Conservation (phyloP, 92 coral and sea anemone species). For the Siderastrea siderea region DNA sequence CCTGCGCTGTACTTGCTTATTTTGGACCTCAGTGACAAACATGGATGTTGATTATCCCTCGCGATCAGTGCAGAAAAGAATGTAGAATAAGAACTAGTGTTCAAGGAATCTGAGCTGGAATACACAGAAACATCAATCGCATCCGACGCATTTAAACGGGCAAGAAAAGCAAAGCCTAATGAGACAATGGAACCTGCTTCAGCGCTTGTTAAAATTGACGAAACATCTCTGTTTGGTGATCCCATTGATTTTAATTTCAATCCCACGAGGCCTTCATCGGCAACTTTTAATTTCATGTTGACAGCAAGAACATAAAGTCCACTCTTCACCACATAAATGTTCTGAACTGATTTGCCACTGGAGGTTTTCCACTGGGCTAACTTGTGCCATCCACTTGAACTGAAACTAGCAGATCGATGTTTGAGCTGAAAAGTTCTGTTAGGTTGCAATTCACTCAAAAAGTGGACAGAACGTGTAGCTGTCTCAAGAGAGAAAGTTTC, state of each 20-base stretch:
- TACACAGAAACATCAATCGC: slow-evolving; percentile 34
- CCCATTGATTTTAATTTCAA: slow-evolving; percentile 31
- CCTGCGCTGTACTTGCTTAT: slow-evolving; percentile 24
- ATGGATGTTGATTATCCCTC: not conserved
- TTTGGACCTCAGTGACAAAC: slow-evolving; percentile 30
- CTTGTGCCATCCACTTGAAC: slow-evolving; percentile 38
- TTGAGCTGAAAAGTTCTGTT: slow-evolving; percentile 36
- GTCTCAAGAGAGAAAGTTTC: not conserved
- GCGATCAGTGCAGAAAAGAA: slow-evolving; percentile 61
- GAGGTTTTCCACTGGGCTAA: slow-evolving; percentile 37
- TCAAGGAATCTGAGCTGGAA: slow-evolving; percentile 11
- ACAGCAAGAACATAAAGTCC: slow-evolving; percentile 67
- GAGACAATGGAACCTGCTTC: slow-evolving; percentile 28
- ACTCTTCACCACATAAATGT: not conserved
- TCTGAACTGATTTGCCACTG: slow-evolving; percentile 2
- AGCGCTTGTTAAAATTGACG: slow-evolving; percentile 8
- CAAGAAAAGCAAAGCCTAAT: slow-evolving; percentile 48
- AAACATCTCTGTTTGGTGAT: not conserved
- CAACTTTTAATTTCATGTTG: slow-evolving; percentile 11
- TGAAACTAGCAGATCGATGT: slow-evolving; percentile 21
- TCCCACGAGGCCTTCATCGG: slow-evolving; percentile 2
- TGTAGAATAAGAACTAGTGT: slow-evolving; percentile 7
- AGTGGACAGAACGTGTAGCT: slow-evolving; percentile 52
- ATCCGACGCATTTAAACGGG: slow-evolving; percentile 39
- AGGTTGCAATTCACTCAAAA: slow-evolving; percentile 19